Evolutionary conservation across 2,888 invertebrate genomes (phyloP).

Genomic region (Napeogenes sylphis): DNA sequence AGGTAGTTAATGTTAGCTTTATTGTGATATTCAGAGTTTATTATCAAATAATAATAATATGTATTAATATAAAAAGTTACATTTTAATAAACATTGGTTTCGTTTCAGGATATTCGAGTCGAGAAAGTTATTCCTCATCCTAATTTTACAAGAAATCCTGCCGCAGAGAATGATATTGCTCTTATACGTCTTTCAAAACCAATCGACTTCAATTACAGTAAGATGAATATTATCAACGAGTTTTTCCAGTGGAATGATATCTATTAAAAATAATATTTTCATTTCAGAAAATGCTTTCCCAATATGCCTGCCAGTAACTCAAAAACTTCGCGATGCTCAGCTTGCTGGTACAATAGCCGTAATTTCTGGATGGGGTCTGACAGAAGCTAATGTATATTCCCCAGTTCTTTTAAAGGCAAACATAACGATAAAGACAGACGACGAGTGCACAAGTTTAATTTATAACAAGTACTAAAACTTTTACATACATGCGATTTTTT

Average conservation of each 20-base stretch:
- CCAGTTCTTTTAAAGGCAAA: constrained; percentile 19
- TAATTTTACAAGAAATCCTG: constrained; percentile 9
- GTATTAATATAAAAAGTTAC: not conserved
- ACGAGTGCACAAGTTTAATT: constrained; percentile 8
- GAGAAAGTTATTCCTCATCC: constrained; percentile 19
- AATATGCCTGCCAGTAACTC: constrained; percentile 22
- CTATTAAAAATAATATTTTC: not conserved
- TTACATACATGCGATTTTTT: not conserved
- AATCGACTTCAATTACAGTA: constrained; percentile 27
- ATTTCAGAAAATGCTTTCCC: constrained; percentile 25
- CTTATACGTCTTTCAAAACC: constrained; percentile 24
- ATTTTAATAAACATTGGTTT: not conserved
- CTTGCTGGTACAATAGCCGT: constrained; percentile 11
- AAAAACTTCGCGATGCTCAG: constrained; percentile 6
- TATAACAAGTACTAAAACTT: constrained; percentile 14
- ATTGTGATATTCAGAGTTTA: not conserved
- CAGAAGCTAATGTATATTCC: constrained; percentile 10
- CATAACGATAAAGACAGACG: constrained; percentile 15
- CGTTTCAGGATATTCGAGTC: constrained; percentile 21
- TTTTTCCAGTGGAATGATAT: not conserved
- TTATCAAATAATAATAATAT: not conserved
- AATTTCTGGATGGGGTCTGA: constrained; percentile 26
- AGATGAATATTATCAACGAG: constrained; percentile 11
- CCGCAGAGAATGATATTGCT: constrained; percentile 26
- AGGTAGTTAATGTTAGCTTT: not conserved